Conservation (phyloP, 2,797 vertebrate genomes). For the Sebastes reedi region DNA sequence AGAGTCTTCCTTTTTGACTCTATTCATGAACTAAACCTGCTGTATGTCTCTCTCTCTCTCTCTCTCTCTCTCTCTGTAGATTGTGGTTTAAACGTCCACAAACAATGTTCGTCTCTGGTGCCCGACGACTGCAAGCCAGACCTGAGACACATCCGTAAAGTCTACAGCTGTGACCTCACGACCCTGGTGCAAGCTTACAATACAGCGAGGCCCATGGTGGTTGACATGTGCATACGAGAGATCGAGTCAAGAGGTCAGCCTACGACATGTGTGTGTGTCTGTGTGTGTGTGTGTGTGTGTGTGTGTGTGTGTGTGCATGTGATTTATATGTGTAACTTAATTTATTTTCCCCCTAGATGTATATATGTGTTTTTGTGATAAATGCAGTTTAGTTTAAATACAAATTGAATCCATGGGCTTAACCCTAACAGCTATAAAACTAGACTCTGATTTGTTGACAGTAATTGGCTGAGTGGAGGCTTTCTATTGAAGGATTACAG, state of each 20-base stretch:
- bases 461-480: neutral
- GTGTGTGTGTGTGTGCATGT: neutral
- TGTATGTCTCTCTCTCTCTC: slow-evolving; percentile 1
- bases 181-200: slow-evolving; percentile 96
- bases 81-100: slow-evolving; percentile 98
- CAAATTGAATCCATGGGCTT: neutral
- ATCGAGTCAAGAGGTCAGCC: slow-evolving; percentile 96
- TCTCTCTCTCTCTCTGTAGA: slow-evolving; percentile 79
- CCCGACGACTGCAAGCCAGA: slow-evolving; percentile 97
- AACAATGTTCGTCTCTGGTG: slow-evolving; percentile 96
- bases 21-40: neutral
- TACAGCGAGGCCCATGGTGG: slow-evolving; percentile 96
- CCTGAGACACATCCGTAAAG: slow-evolving; percentile 97
- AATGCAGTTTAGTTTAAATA: neutral
- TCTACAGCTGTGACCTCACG: slow-evolving; percentile 99
- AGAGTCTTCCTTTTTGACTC: neutral
- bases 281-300: neutral
- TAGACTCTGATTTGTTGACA: neutral
- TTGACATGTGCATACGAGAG: slow-evolving; percentile 99
- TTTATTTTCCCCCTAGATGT: neutral
- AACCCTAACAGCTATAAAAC: neutral
- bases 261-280: neutral
- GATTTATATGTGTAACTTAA: neutral
- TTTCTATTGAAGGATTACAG: neutral
- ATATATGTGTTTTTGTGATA: neutral